Conservation (phyloP, 1,140 invertebrate species). For the Zeugodacus cucurbitae region DNA sequence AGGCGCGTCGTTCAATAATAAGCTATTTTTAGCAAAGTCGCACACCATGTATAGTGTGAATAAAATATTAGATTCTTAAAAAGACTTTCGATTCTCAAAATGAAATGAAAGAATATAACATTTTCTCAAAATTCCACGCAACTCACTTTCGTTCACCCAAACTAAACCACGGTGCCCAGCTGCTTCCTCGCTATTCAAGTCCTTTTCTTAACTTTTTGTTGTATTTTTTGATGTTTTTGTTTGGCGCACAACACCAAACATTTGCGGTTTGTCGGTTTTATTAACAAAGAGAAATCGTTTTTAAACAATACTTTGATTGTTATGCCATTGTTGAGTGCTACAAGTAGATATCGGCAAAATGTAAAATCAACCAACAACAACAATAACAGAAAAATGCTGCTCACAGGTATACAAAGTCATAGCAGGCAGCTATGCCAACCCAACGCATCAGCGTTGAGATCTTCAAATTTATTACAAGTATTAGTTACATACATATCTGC, state of each 20-base stretch:
- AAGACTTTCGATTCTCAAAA: no score
- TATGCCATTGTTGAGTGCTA: constrained; percentile 18
- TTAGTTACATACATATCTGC: background rate
- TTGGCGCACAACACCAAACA: no score
- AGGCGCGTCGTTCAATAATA: no score
- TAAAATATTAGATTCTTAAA: no score
- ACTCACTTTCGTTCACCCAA: no score
- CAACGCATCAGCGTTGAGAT: constrained; percentile 18
- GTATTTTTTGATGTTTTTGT: no score
- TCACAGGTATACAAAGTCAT: background rate
- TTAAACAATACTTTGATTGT: constrained; percentile 39
- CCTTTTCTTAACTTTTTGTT: background rate
- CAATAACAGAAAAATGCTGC: background rate
- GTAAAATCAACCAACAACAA: background rate
- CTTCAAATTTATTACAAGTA: constrained; percentile 19
- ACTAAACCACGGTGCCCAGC: background rate
- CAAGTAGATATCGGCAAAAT: background rate
- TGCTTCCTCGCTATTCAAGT: no score
- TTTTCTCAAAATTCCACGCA: no score
- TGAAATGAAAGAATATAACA: no score
- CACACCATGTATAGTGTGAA: no score
- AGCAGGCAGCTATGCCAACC: background rate
- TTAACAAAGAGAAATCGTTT: constrained; percentile 35
- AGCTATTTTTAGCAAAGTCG: no score
- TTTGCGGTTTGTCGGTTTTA: background rate